Percentiles rank a stretch among this genome's conserved stretches.
Conservation (phyloP, 2,888 invertebrate genomes). For the Poecilobothrus nobilitatus region DNA sequence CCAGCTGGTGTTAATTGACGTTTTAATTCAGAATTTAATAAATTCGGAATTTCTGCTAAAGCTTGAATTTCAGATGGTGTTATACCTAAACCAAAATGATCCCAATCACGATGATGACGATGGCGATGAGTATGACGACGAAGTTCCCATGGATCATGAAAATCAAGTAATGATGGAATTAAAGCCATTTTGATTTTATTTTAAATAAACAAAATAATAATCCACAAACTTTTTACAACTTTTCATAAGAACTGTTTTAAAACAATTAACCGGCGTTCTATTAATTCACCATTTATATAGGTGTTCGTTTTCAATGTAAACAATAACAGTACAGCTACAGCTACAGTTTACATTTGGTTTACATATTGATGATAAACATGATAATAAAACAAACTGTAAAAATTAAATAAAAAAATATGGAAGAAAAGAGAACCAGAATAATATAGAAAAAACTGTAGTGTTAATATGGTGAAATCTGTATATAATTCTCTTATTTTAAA, state of each 20-base stretch:
- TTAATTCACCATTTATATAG: neutral
- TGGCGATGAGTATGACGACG: neutral
- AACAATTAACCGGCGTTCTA: neutral
- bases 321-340: too few species aligned
- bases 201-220: neutral
- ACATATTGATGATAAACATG: too few species aligned
- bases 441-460: too few species aligned
- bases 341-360: too few species aligned
- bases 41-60: neutral
- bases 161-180: neutral
- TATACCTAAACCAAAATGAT: slow-evolving; percentile 5
- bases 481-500: too few species aligned
- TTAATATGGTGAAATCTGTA: too few species aligned
- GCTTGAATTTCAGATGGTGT: neutral
- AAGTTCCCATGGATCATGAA: slow-evolving; percentile 8
- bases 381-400: too few species aligned
- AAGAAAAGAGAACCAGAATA: too few species aligned
- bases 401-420: too few species aligned
- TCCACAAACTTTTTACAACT: too few species aligned
- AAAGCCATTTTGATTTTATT: neutral
- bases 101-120: neutral
- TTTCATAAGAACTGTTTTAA: neutral
- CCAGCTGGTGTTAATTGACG: slow-evolving; percentile 24
- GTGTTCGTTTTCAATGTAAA: neutral
- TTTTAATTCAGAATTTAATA: neutral